Base-by-base conservation (phyloP, 2,888 invertebrate genomes). In the Melinaea menophilus region DNA sequence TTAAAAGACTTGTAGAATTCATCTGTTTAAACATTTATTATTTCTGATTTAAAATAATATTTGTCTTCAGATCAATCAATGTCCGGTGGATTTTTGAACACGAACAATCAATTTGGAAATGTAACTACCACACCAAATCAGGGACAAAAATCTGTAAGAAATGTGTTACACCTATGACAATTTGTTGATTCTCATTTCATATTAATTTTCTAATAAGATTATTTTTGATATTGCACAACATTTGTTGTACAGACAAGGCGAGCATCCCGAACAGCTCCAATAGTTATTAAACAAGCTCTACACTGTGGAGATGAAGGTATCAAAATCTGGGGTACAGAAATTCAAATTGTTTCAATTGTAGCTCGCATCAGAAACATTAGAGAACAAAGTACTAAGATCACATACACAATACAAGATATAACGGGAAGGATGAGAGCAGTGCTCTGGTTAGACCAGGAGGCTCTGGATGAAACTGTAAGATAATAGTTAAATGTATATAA, bases 271-370 rank as follows among this genome's bases (percentile, higher is more conserved):
- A 91, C 91, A 9, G 91, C 91, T 9, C 91, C 91, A 2, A 81
- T 91, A 62, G 91, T 91, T 4, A 90, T 91, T 56, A 84, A 73
- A 67, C 91, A 91, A 78, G 91, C 91, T 9, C 73, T 91, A 33
- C 87, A 89, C 64, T 78, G 85, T 73, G 87, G 89, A 22, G 90
- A 90, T 73, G 91, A 91, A 69, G 91, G 91, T 59, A 73, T 91
- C 0, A 90, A 88, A 74, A 90, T 91, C 73, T 91, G 91, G 90
- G 91, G 91, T 35, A 88, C 88, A 13, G 91, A 91, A 66, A 83
- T 91, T 59, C 90, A 90, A 75, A 90, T 91, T 63, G 86, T 89
- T 0, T 84, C 80, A 4, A 73, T 91, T 67, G 84, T 91, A 7
- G 91, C 89, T 34, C 76, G 89, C 58, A 74, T 91, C 2, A 77